Conservation (phyloP, 2,113 vertebrate species). For the Polyodon spathula region DNA sequence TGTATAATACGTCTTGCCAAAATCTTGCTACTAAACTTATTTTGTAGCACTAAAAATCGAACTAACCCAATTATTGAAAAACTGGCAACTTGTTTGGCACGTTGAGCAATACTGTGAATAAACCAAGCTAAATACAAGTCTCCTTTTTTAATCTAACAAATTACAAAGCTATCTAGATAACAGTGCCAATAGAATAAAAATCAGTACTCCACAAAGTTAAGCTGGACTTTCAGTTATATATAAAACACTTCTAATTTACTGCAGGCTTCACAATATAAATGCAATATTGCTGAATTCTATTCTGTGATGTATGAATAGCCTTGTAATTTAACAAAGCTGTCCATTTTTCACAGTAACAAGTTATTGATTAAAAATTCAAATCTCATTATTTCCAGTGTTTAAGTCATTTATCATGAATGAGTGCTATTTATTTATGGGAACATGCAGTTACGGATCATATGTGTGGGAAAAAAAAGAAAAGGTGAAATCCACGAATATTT, state of each 20-base stretch:
- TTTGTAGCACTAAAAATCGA: too few relatives aligned
- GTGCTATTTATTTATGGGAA: slow-evolving; percentile 11
- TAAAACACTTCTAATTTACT: slow-evolving; percentile 49
- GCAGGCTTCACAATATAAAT: slow-evolving; percentile 41
- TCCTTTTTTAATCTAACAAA: background rate
- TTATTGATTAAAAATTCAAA: slow-evolving; percentile 58
- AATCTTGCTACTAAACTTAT: too few relatives aligned
- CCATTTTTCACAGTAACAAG: slow-evolving; percentile 55
- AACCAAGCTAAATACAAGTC: background rate
- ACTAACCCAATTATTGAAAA: too few relatives aligned
- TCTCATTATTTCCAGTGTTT: slow-evolving; percentile 44
- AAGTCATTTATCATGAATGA: slow-evolving; percentile 42
- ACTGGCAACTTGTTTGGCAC: background rate
- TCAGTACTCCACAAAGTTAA: slow-evolving; percentile 24
- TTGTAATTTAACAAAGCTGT: slow-evolving; percentile 47
- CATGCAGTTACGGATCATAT: slow-evolving; percentile 3
- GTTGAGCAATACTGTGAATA: background rate
- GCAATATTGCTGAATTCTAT: slow-evolving; percentile 50
- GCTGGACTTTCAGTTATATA: slow-evolving; percentile 39
- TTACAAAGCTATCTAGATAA: background rate
- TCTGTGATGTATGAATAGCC: slow-evolving; percentile 43
- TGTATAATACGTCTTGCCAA: too few relatives aligned
- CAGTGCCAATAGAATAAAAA: slow-evolving; percentile 1
- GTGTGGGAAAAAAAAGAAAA: slow-evolving; percentile 5
- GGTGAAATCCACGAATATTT: background rate